Conservation (phyloP, 2,797 vertebrate species). For the Parauchenoglanis punctatus region DNA sequence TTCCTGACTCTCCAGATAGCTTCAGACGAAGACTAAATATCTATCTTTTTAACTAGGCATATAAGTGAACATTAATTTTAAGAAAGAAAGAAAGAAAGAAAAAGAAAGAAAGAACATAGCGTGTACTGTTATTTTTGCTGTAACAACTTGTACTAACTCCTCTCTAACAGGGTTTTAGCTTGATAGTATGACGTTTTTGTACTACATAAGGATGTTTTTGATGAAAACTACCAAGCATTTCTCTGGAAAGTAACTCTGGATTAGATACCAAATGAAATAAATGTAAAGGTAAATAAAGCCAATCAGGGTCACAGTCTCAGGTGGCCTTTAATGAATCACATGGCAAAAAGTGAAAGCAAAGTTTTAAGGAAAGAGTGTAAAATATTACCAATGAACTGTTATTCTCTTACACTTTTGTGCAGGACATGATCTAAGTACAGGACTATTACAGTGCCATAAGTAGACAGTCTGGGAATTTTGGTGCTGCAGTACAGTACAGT, state of each 20-base stretch:
- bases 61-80: not conserved
- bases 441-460: not conserved
- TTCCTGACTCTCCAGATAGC: not conserved
- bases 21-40: not conserved
- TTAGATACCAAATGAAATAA: not conserved
- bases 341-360: not conserved
- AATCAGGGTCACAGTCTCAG: not conserved
- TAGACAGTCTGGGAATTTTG: not conserved
- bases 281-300: not conserved
- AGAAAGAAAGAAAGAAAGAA: not conserved
- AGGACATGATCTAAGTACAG: slow-evolving; percentile 1
- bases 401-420: not conserved
- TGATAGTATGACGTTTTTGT: not conserved
- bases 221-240: not conserved
- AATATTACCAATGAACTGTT: not conserved
- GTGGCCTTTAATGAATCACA: not conserved
- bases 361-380: not conserved
- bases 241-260: not conserved
- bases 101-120: not conserved
- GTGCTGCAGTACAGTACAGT: not conserved
- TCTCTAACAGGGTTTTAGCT: not conserved
- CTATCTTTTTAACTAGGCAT: not conserved
- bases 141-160: not conserved
- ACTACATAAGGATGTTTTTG: not conserved
- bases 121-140: not conserved